phyloP scores from a whole-genome alignment of 2,888 invertebrate species.

The Monochamus alternatus region DNA sequence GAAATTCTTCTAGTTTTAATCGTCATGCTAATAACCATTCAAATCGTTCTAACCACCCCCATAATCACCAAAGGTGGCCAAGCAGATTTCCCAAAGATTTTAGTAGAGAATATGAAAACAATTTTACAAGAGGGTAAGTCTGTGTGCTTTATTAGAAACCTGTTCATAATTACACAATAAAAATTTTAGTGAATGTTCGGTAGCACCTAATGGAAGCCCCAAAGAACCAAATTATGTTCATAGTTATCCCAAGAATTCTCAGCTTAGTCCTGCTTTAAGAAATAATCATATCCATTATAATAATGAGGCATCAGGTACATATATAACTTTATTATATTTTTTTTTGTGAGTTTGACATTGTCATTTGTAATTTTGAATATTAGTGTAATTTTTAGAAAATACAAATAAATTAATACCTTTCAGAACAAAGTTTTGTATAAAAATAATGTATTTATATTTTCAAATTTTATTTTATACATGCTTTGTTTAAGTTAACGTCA shows the following conservation, averaged over 20 bases:
- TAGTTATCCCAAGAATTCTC: conserved; percentile 69
- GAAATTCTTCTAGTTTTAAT: conserved; percentile 68
- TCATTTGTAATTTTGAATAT: too few species aligned
- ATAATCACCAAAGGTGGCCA: conserved; percentile 69
- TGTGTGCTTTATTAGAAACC: not conserved
- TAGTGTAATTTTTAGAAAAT: too few species aligned
- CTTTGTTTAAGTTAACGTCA: too few species aligned
- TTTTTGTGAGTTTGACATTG: not conserved
- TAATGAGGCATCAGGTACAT: conserved; percentile 66
- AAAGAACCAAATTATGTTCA: conserved; percentile 68
- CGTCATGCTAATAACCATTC: conserved; percentile 68
- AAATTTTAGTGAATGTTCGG: conserved; percentile 67
- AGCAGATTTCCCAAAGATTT: conserved; percentile 62
- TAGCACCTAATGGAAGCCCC: conserved; percentile 66
- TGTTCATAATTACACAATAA: not conserved
- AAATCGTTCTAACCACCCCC: conserved; percentile 66
- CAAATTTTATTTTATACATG: too few species aligned
- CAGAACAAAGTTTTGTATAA: too few species aligned
- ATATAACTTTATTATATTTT: not conserved
- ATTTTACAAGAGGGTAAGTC: conserved; percentile 56
- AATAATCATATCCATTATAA: conserved; percentile 67
- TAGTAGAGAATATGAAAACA: conserved; percentile 37
- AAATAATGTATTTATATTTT: too few species aligned
- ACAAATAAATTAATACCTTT: too few species aligned
- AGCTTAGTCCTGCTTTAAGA: conserved; percentile 68